These are phyloP conservation scores for Drosophila varians DNA, from an alignment of 1,140 invertebrate genomes.

Conservation along the genomic window DNA sequence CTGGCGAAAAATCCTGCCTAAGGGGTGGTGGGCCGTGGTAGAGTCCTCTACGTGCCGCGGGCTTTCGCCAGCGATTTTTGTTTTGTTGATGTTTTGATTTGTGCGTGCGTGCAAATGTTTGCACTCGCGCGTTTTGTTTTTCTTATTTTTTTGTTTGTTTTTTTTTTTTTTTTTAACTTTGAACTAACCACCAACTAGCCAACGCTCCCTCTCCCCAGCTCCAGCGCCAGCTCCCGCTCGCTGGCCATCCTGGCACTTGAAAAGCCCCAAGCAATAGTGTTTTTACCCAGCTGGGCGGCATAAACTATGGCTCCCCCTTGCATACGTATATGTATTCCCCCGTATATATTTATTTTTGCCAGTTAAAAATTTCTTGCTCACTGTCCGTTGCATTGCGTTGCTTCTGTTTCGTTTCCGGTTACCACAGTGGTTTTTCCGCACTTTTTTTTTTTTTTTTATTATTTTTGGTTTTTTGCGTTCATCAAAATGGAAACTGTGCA, in stretches of 20 bases:
- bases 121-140: conserved; percentile 72
- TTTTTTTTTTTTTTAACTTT: conserved; percentile 41
- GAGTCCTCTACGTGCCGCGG: conserved; percentile 53
- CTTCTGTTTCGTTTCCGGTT: conserved; percentile 44
- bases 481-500: conserved; percentile 81
- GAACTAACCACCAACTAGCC: conserved; percentile 39
- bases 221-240: not conserved
- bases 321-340: conserved; percentile 4
- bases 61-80: conserved; percentile 61
- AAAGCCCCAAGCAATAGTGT: conserved; percentile 17
- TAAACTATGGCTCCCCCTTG: conserved; percentile 7
- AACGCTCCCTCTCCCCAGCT: not conserved
- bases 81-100: conserved; percentile 81
- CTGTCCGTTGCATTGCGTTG: conserved; percentile 12
- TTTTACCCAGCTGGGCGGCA: conserved; percentile 16
- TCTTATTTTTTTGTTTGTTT: conserved; percentile 45
- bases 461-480: conserved; percentile 47
- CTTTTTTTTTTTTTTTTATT: not conserved
- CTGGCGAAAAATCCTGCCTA: too few relatives aligned
- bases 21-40: not conserved
- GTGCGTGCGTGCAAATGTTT: conserved; percentile 81
- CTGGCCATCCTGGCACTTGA: conserved; percentile 17
- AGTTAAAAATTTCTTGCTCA: conserved; percentile 49
- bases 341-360: conserved; percentile 41
- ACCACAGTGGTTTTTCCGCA: conserved; percentile 24